These are phyloP conservation scores for Eonycteris spelaea DNA, from an alignment of 2,113 vertebrate genomes.

Conservation along the genomic window DNA sequence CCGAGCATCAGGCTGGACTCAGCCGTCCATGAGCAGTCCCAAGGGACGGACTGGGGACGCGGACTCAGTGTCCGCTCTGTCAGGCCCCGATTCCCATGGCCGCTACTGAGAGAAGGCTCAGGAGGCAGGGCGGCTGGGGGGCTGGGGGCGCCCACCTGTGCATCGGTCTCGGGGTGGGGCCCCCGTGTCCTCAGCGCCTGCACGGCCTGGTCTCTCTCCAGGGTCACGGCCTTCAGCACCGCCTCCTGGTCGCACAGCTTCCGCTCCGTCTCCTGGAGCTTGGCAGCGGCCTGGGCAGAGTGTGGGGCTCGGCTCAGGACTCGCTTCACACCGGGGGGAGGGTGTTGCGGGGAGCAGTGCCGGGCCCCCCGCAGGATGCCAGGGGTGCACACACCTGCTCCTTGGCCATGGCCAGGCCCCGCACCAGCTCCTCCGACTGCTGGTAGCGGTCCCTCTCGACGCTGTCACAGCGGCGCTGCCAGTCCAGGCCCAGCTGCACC, in stretches of 20 bases:
- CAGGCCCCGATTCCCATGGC: too few species aligned
- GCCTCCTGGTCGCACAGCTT: slow-evolving; percentile 75
- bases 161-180: slow-evolving; percentile 5
- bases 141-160: not conserved
- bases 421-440: slow-evolving; percentile 84
- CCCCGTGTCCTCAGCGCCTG: not conserved
- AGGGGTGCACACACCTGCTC: slow-evolving; percentile 82
- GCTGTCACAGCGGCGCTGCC: slow-evolving; percentile 84
- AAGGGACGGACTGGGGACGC: not conserved
- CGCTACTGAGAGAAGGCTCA: too few species aligned
- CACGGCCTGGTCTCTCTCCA: slow-evolving; percentile 81
- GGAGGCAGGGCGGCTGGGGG: not conserved
- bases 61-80: too few species aligned
- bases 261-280: slow-evolving; percentile 81
- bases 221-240: slow-evolving; percentile 72
- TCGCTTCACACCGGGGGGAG: too few species aligned
- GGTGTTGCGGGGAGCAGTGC: fast-evolving
- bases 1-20: not conserved
- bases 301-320: not conserved
- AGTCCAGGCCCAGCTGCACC: slow-evolving; percentile 85
- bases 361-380: not conserved
- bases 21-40: not conserved
- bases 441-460: slow-evolving; percentile 79
- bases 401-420: slow-evolving; percentile 79
- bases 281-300: slow-evolving; percentile 73